Evolutionary conservation across 1,140 invertebrate genomes (phyloP).

Genomic region (Heterodera schachtii): DNA sequence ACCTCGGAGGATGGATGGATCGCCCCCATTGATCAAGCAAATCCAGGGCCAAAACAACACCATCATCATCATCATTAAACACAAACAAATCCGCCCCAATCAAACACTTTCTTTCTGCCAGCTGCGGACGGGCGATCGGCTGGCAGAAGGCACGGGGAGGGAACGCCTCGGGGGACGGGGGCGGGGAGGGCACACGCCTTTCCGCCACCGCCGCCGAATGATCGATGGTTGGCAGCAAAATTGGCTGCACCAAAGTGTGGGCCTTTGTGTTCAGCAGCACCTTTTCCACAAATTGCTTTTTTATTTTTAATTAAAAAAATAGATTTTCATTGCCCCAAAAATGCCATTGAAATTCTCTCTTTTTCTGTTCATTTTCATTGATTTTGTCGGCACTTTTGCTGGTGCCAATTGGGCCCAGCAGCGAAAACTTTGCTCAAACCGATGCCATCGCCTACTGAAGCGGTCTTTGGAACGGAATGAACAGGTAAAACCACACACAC

Average conservation of each 20-base stretch:
- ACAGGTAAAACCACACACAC: background rate
- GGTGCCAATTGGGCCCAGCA: conserved; percentile 2
- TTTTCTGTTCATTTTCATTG: background rate
- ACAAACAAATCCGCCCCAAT: background rate
- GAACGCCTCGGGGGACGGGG: background rate
- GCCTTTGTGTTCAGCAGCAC: too few relatives aligned
- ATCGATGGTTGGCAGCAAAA: too few relatives aligned
- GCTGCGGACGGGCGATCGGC: too few relatives aligned
- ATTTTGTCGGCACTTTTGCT: background rate
- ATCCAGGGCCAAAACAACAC: background rate
- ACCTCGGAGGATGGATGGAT: too few relatives aligned
- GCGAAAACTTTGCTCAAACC: conserved; percentile 9
- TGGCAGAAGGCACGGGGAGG: background rate
- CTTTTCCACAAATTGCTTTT: too few relatives aligned
- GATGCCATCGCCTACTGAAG: conserved; percentile 19
- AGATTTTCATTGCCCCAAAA: background rate
- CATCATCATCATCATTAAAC: too few relatives aligned
- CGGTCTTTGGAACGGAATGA: conserved; percentile 22
- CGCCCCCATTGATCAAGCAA: too few relatives aligned
- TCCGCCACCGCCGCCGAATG: too few relatives aligned
- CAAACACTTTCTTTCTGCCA: background rate
- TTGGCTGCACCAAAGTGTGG: too few relatives aligned
- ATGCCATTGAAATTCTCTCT: background rate
- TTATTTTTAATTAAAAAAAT: background rate
- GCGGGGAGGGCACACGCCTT: background rate